phyloP scores from a whole-genome alignment of 1,140 invertebrate genomes.

The Solenopsis fugax region DNA sequence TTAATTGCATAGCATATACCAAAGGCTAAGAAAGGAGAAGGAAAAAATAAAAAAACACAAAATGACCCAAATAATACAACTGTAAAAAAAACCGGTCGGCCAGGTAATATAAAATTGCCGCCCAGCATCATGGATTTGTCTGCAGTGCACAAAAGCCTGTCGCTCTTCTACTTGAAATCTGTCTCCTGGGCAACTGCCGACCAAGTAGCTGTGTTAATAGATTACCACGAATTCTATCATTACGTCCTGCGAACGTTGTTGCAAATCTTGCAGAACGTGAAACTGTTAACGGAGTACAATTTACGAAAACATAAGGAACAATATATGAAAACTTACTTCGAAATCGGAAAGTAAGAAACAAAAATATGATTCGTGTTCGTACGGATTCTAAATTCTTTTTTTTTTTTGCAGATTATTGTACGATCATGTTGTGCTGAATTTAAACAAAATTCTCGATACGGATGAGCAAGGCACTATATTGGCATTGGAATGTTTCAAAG shows the following conservation, averaged over 20 bases:
- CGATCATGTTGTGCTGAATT: constrained; percentile 75
- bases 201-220: constrained; percentile 81
- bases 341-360: constrained; percentile 79
- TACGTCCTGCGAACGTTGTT: constrained; percentile 84
- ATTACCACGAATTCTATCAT: constrained; percentile 84
- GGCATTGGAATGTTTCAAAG: constrained; percentile 87
- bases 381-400: constrained; percentile 8
- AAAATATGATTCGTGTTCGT: constrained; percentile 2
- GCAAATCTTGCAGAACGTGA: constrained; percentile 82
- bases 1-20: background rate
- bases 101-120: constrained; percentile 81
- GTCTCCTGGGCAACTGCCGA: constrained; percentile 82
- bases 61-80: constrained; percentile 80
- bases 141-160: constrained; percentile 82
- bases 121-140: constrained; percentile 85
- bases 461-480: constrained; percentile 84
- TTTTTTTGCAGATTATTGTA: constrained; percentile 81
- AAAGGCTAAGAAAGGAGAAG: constrained; percentile 83
- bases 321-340: constrained; percentile 78
- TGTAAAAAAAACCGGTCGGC: constrained; percentile 73
- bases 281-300: constrained; percentile 79
- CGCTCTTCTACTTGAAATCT: constrained; percentile 84
- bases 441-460: constrained; percentile 84
- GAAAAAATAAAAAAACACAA: constrained; percentile 83
- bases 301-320: constrained; percentile 69